Evolutionary conservation across 2,797 vertebrate species (phyloP).

Genomic region (Protonibea diacanthus): DNA sequence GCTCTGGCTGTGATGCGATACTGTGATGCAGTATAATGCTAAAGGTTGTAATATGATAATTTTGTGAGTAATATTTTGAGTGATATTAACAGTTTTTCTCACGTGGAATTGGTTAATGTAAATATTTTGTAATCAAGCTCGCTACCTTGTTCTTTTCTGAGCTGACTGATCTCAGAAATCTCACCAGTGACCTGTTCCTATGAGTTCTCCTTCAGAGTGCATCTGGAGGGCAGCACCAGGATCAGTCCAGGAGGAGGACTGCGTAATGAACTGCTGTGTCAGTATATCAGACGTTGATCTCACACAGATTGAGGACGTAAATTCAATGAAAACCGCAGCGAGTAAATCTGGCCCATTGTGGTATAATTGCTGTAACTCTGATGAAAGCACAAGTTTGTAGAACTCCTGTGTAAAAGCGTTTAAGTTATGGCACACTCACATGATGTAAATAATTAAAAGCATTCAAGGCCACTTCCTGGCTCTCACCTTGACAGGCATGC

Average conservation of each 20-base stretch:
- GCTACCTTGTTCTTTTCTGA: background rate
- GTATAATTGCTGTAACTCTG: background rate
- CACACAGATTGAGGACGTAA: background rate
- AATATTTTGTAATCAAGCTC: too few species aligned
- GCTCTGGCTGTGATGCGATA: too few species aligned
- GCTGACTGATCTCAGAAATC: background rate
- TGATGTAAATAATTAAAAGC: background rate
- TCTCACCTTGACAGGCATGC: constrained; percentile 92
- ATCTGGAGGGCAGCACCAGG: too few species aligned
- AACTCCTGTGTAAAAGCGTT: background rate
- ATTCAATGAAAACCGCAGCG: background rate
- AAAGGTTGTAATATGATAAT: too few species aligned
- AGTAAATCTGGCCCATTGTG: background rate
- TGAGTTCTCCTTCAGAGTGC: background rate
- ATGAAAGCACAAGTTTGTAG: background rate
- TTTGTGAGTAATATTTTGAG: too few species aligned
- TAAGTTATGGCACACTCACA: background rate
- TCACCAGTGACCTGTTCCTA: background rate
- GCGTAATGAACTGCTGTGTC: background rate
- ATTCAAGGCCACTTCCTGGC: background rate
- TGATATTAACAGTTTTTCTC: too few species aligned
- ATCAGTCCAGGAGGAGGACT: background rate
- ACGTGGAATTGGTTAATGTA: too few species aligned
- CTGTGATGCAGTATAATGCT: too few species aligned
- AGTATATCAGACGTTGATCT: background rate